A percentile compares a stretch with the other conserved stretches of the same genome.
Evolutionary conservation across 2,113 vertebrate genomes (phyloP).

Genomic region (Apodemus speciosus): DNA sequence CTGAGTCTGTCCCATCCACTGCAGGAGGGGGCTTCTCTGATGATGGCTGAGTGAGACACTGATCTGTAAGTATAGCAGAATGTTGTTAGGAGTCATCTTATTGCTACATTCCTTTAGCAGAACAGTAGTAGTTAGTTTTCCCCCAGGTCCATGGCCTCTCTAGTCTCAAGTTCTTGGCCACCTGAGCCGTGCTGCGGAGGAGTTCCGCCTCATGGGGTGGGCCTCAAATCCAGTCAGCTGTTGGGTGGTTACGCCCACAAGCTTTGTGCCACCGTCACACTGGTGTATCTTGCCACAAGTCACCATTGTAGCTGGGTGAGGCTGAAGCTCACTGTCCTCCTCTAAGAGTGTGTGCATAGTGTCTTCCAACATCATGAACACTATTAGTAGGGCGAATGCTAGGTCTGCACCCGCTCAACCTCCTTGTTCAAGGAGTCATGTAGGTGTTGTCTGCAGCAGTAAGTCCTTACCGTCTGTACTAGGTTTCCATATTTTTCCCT

Average conservation of each 20-base stretch:
- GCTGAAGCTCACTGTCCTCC: not conserved
- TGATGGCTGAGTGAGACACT: not conserved
- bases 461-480: not conserved
- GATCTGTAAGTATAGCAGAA: not conserved
- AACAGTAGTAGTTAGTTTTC: not conserved
- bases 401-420: not conserved
- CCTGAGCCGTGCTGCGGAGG: not conserved
- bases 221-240: not conserved
- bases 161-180: not conserved
- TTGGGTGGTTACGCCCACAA: not conserved
- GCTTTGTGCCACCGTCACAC: not conserved
- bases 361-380: not conserved
- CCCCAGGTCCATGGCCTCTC: not conserved
- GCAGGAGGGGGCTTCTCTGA: not conserved
- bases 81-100: not conserved
- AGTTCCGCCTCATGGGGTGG: not conserved
- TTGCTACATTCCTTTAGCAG: not conserved
- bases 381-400: not conserved
- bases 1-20: not conserved
- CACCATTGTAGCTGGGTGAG: not conserved
- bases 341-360: not conserved
- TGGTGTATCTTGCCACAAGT: not conserved
- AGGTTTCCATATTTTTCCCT: not conserved
- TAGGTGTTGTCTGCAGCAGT: not conserved
- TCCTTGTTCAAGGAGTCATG: not conserved